Evolutionary conservation across 2,888 invertebrate species (phyloP).

Genomic region (Alentia gelatinosa): DNA sequence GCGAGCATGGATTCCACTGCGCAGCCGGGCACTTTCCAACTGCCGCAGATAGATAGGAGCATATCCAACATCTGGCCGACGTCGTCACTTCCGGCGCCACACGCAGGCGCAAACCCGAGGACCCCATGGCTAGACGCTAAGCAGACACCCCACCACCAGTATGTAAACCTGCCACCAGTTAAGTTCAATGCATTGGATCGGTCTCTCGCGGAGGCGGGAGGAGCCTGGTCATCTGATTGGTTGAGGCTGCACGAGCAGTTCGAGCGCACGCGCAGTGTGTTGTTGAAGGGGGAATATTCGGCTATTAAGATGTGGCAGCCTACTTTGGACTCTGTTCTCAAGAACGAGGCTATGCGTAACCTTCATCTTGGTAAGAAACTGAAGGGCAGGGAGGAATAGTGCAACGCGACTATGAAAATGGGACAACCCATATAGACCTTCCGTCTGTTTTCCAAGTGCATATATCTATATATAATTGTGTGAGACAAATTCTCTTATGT

Average conservation of each 20-base stretch:
- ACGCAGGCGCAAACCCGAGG: not conserved
- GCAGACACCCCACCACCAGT: not conserved
- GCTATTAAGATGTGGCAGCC: not conserved
- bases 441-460: too few relatives aligned
- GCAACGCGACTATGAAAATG: too few relatives aligned
- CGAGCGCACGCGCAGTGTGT: not conserved
- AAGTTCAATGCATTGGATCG: not conserved
- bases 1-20: not conserved
- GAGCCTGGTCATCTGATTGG: not conserved
- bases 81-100: not conserved
- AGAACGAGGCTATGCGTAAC: not conserved
- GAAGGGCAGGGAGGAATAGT: not conserved
- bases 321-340: not conserved
- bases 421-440: too few relatives aligned
- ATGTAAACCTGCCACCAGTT: not conserved
- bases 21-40: not conserved
- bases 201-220: not conserved
- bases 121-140: not conserved
- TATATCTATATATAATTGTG: too few relatives aligned
- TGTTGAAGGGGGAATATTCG: not conserved
- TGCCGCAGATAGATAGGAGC: not conserved
- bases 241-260: not conserved
- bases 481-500: too few relatives aligned
- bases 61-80: not conserved
- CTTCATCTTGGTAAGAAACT: not conserved